Evolutionary conservation across 2,113 vertebrate genomes (phyloP).

Genomic region (Phoxinus phoxinus): DNA sequence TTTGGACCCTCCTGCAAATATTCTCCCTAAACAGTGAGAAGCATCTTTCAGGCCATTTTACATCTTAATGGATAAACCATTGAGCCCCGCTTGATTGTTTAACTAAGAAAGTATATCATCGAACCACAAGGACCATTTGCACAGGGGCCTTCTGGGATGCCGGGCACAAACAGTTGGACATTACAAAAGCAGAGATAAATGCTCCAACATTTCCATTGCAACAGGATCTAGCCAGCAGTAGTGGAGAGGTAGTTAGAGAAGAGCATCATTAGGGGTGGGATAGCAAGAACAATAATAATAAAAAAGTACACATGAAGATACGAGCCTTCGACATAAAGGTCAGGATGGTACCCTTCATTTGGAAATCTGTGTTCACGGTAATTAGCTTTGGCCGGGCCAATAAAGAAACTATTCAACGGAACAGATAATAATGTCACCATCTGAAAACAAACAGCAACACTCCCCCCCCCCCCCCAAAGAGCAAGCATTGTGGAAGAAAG

Average conservation of each 20-base stretch:
- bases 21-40: conserved; percentile 53
- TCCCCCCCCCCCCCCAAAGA: not conserved
- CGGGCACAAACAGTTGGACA: conserved; percentile 54
- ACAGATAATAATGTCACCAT: conserved; percentile 51
- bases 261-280: conserved; percentile 10
- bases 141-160: conserved; percentile 63
- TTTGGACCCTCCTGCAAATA: conserved; percentile 63
- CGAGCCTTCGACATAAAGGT: conserved; percentile 26
- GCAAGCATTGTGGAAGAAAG: conserved; percentile 25
- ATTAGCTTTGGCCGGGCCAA: conserved; percentile 46
- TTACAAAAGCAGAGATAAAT: conserved; percentile 60
- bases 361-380: conserved; percentile 35
- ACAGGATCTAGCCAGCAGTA: not conserved
- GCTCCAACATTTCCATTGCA: conserved; percentile 43
- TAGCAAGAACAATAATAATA: not conserved
- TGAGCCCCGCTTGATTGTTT: conserved; percentile 71
- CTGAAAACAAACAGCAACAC: conserved; percentile 30
- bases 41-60: conserved; percentile 67
- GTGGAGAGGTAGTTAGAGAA: conserved; percentile 18
- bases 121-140: conserved; percentile 61
- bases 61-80: conserved; percentile 70
- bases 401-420: conserved; percentile 52
- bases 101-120: conserved; percentile 64
- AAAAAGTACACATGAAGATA: not conserved
- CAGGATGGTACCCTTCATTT: conserved; percentile 30